Base-by-base conservation (phyloP, 1,140 invertebrate species). In the Mamestra configurata region DNA sequence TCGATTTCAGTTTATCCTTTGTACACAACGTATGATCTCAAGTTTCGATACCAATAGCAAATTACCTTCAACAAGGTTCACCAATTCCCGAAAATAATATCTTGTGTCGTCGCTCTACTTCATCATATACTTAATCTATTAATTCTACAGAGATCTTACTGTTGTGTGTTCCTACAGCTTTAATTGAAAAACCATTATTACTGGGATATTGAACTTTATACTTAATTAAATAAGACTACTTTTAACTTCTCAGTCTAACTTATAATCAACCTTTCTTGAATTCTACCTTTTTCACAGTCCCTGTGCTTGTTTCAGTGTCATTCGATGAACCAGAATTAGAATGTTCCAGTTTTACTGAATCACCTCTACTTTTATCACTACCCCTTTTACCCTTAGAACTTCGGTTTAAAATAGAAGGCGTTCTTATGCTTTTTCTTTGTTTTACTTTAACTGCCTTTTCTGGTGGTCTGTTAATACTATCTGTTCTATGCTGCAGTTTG, bases 221-320 rank as follows among this genome's bases (percentile, higher is more conserved):
- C 27, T 5, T 31, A 35, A 49, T 35, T 24, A 0, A n/a, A 37
- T 46, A 49, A 15, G 64, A 20, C 8, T 64, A 40, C 4, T 18
- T 49, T 27, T 27, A 11, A 68, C 22, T 24, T 68, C 40, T 68
- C 64, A 46, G 37, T 68, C 40, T 68, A 46, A 22, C 64, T 68
- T 68, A 24, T 4, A 68, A 6, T 66, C 57, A 77, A 24, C 27
- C 46, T 83, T 86, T 83, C 20, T 91, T 88, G 40, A 90, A 37
- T 70, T 93, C 89, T 40, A 95, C 86, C 84, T 92, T 92, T 83
- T 88, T 93, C 5, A 95, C 95, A 15, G 95, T 95, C 10, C 93
- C 94, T n/a, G 93, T 95, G 86, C 95, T 95, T 5, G 91, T 86
- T 88, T 95, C 95, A 40, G 95, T 95, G 76, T 95, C 95, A 84